Conservation (phyloP, 2,888 invertebrate genomes). For the Orchesellides sinensis region DNA sequence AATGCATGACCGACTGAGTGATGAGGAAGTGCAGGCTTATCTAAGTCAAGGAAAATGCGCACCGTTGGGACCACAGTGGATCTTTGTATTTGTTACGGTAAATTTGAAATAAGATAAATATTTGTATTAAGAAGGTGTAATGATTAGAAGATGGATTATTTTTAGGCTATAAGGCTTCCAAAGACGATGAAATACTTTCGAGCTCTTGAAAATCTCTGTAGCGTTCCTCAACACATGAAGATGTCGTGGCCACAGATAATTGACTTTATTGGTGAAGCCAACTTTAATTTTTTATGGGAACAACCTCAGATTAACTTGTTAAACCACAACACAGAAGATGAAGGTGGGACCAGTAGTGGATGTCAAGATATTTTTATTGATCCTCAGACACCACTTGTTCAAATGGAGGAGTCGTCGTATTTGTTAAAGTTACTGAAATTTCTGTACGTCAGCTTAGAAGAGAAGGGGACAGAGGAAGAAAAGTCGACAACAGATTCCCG, state of each 20-base stretch:
- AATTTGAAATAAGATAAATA: slow-evolving; percentile 15
- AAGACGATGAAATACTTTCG: slow-evolving; percentile 45
- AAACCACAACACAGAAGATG: neutral
- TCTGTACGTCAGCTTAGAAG: slow-evolving; percentile 68
- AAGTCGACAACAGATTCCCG: slow-evolving; percentile 40
- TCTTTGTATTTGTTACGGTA: slow-evolving; percentile 78
- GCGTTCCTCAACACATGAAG: slow-evolving; percentile 45
- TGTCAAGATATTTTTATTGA: slow-evolving; percentile 27
- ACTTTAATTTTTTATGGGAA: slow-evolving; percentile 73
- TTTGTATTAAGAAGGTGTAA: neutral
- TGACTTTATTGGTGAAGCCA: slow-evolving; percentile 74
- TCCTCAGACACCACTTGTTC: slow-evolving; percentile 54
- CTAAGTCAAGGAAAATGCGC: slow-evolving; percentile 77
- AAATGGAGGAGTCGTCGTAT: slow-evolving; percentile 49
- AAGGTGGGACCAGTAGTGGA: slow-evolving; percentile 16
- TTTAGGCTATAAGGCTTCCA: slow-evolving; percentile 52
- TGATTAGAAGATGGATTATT: neutral
- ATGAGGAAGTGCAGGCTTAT: slow-evolving; percentile 79
- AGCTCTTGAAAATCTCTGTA: slow-evolving; percentile 53
- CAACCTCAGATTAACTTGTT: slow-evolving; percentile 66
- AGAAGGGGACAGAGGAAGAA: slow-evolving; percentile 35
- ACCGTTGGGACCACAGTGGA: slow-evolving; percentile 78
- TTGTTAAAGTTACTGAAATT: slow-evolving; percentile 64
- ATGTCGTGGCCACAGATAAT: slow-evolving; percentile 69
- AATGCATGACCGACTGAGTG: slow-evolving; percentile 77